phyloP scores from a whole-genome alignment of 2,113 vertebrate genomes.

The Theristicus caerulescens region DNA sequence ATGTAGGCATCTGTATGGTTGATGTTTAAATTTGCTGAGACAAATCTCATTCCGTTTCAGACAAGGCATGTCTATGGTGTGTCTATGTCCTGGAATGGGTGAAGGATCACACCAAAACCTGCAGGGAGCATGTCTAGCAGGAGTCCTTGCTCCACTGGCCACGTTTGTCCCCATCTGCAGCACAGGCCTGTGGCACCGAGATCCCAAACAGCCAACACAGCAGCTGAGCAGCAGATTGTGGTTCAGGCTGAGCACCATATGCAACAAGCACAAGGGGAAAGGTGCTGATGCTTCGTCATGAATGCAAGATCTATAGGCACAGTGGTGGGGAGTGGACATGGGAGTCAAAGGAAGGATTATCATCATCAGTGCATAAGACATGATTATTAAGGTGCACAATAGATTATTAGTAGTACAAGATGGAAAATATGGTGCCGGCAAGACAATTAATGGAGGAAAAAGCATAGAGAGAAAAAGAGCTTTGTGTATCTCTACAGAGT shows the following conservation, averaged over 20 bases:
- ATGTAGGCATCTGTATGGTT: background rate
- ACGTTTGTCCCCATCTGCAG: background rate
- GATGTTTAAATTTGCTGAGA: background rate
- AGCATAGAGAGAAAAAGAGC: background rate
- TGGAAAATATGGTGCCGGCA: background rate
- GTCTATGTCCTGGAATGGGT: background rate
- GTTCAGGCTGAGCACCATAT: background rate
- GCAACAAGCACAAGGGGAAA: background rate
- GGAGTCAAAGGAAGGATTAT: background rate
- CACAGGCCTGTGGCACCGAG: fast-evolving
- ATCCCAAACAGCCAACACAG: background rate
- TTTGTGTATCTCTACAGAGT: background rate
- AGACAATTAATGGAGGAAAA: background rate
- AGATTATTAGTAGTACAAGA: background rate
- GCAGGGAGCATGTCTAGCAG: background rate
- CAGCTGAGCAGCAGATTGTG: background rate
- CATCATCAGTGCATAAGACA: background rate
- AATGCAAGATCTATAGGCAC: background rate
- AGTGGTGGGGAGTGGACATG: background rate
- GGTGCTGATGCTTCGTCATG: background rate
- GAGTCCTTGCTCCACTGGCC: background rate
- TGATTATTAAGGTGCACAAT: background rate
- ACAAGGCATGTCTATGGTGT: background rate
- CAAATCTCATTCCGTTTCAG: background rate
- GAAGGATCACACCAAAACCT: background rate